A percentile compares a stretch with the other conserved stretches of the same genome.
phyloP scores from a whole-genome alignment of 2,797 vertebrate species.

The Enteromius paludinosus region DNA sequence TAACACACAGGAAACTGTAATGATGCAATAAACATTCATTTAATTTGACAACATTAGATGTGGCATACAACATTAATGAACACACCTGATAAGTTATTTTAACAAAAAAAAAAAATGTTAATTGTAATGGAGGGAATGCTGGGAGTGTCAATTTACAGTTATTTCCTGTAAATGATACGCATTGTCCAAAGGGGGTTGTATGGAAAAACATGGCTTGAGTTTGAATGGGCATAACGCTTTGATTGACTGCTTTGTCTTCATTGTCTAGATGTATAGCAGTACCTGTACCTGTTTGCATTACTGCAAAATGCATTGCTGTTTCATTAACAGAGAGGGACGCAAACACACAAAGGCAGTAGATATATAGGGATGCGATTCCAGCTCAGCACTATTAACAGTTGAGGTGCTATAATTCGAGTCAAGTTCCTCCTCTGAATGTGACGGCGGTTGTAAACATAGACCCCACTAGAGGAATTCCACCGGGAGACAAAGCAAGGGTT shows the following conservation, averaged over 20 bases:
- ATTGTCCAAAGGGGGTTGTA: background rate
- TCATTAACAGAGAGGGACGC: background rate
- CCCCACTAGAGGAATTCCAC: constrained; percentile 41
- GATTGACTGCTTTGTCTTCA: constrained; percentile 9
- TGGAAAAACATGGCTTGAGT: background rate
- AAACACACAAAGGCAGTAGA: background rate
- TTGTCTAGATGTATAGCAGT: background rate
- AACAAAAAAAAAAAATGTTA: too few species aligned
- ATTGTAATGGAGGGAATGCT: too few species aligned
- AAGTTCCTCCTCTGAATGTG: constrained; percentile 37
- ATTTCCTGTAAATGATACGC: background rate
- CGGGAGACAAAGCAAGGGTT: constrained; percentile 43
- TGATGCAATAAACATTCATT: too few species aligned
- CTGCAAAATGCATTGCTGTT: background rate
- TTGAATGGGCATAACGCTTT: background rate
- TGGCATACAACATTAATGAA: too few species aligned
- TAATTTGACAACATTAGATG: too few species aligned
- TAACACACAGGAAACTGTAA: too few species aligned
- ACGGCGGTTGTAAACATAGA: constrained; percentile 45
- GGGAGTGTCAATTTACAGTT: too few species aligned
- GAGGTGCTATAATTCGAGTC: constrained; percentile 32
- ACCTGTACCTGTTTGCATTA: background rate
- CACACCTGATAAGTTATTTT: too few species aligned
- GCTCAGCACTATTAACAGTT: background rate
- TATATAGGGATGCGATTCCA: constrained; percentile 22